phyloP scores from a whole-genome alignment of 2,888 invertebrate genomes.

The Cephonodes hylas region DNA sequence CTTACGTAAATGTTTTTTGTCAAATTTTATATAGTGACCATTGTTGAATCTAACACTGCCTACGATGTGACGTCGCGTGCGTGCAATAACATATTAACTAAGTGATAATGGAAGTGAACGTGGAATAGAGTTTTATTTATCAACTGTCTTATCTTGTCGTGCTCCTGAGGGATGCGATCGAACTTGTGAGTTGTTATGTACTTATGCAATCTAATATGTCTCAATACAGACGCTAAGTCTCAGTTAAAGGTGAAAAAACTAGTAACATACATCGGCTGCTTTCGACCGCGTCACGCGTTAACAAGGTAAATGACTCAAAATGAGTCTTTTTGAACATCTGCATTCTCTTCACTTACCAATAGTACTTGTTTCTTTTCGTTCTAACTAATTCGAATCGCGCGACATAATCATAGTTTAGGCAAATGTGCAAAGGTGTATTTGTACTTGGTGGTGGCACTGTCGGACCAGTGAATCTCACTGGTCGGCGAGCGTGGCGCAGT shows the following conservation, averaged over 20 bases:
- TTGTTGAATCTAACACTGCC: conserved; percentile 51
- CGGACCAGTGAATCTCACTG: conserved; percentile 50
- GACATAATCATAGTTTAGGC: conserved; percentile 21
- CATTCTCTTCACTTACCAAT: neutral
- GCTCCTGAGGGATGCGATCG: neutral
- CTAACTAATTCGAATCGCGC: conserved; percentile 9
- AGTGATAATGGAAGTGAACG: conserved; percentile 29
- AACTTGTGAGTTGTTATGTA: neutral
- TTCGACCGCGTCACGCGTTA: neutral
- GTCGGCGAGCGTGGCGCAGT: conserved; percentile 35
- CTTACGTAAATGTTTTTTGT: conserved; percentile 56
- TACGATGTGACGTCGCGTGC: conserved; percentile 44
- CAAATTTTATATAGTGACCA: conserved; percentile 46
- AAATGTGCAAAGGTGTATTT: neutral
- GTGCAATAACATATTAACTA: conserved; percentile 47
- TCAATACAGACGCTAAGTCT: neutral
- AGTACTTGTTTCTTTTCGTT: neutral
- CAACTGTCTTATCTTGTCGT: neutral
- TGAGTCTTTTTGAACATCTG: neutral
- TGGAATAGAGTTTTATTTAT: conserved; percentile 7
- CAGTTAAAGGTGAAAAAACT: neutral
- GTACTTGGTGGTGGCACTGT: conserved; percentile 19
- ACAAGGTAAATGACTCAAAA: no score
- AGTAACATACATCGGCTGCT: neutral
- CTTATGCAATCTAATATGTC: neutral